phyloP scores from a whole-genome alignment of 2,888 invertebrate species.

The Lagria hirta region DNA sequence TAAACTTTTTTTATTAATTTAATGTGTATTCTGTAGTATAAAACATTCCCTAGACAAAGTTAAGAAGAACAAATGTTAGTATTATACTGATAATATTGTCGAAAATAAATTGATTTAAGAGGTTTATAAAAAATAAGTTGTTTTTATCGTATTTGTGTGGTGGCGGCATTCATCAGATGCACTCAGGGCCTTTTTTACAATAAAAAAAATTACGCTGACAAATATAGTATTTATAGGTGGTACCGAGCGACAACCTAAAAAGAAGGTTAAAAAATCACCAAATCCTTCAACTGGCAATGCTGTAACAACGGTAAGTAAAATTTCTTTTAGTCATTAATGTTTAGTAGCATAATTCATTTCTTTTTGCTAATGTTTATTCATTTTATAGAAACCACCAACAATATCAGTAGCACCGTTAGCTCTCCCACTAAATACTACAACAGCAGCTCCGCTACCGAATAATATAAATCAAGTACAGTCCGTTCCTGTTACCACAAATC shows the following conservation, averaged over 20 bases:
- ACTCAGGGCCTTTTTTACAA: slow-evolving; percentile 29
- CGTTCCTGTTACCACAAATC: slow-evolving; percentile 19
- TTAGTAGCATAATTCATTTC: too few relatives aligned
- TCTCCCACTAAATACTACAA: too few relatives aligned
- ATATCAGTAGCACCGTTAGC: slow-evolving; percentile 31
- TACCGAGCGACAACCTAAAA: slow-evolving; percentile 55
- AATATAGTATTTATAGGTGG: slow-evolving; percentile 48
- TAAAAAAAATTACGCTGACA: slow-evolving; percentile 1
- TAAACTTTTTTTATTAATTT: slow-evolving; percentile 23
- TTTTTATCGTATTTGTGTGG: slow-evolving; percentile 33
- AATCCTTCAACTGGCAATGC: slow-evolving; percentile 45
- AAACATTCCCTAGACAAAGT: slow-evolving; percentile 27
- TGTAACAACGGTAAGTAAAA: slow-evolving; percentile 42
- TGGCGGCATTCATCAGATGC: slow-evolving; percentile 36
- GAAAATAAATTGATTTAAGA: slow-evolving; percentile 51
- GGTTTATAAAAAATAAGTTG: slow-evolving; percentile 43
- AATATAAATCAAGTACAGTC: slow-evolving; percentile 16
- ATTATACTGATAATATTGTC: slow-evolving; percentile 45
- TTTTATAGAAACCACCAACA: slow-evolving; percentile 35
- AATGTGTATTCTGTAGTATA: slow-evolving; percentile 12
- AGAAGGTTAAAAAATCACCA: slow-evolving; percentile 59
- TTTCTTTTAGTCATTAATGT: too few relatives aligned
- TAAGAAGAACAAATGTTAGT: slow-evolving; percentile 45
- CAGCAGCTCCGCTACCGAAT: too few relatives aligned
- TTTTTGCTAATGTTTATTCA: too few relatives aligned